These are phyloP conservation scores for Euura lappo DNA, from an alignment of 1,140 invertebrate genomes.

Conservation along the genomic window DNA sequence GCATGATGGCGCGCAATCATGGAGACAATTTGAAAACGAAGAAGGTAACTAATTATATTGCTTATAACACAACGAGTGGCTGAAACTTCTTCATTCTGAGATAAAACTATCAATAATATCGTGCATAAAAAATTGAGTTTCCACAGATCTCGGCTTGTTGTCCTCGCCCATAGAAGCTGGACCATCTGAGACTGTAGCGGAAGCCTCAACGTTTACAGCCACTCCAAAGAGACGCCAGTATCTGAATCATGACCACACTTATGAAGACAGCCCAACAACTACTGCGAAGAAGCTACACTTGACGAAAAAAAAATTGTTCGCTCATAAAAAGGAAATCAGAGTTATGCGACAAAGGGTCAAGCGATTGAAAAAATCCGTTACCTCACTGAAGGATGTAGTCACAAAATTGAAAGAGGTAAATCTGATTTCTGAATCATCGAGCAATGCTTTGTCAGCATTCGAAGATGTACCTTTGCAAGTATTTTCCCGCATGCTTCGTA, in stretches of 20 bases:
- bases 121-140: too few species aligned
- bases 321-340: not conserved
- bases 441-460: not conserved
- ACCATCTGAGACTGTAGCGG: too few species aligned
- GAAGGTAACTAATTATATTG: too few species aligned
- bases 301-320: not conserved
- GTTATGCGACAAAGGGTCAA: not conserved
- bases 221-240: not conserved
- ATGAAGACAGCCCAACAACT: not conserved
- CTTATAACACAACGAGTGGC: too few species aligned
- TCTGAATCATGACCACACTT: not conserved
- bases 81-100: too few species aligned
- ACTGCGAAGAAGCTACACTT: not conserved
- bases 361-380: not conserved
- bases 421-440: not conserved
- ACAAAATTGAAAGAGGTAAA: not conserved
- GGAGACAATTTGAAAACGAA: too few species aligned
- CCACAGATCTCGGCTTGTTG: too few species aligned
- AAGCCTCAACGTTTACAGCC: too few species aligned
- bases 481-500: not conserved
- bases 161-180: too few species aligned
- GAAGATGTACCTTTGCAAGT: not conserved
- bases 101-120: too few species aligned
- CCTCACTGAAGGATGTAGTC: not conserved
- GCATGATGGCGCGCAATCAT: not conserved